Percentiles rank a stretch among this genome's conserved stretches.
Evolutionary conservation across 2,888 invertebrate species (phyloP).

Genomic region (Furcula furcula): DNA sequence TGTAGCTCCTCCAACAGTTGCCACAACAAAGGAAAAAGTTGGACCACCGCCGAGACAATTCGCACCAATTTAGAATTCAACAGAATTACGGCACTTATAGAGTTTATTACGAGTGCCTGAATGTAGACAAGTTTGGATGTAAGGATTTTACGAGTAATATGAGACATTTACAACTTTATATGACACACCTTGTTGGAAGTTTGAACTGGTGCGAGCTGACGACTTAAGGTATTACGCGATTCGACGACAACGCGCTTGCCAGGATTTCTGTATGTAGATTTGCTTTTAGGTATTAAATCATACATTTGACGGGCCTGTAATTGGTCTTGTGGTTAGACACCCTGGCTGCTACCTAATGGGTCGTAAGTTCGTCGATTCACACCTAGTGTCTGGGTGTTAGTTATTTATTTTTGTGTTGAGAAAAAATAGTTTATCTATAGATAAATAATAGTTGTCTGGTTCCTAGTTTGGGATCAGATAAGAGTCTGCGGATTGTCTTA

Average conservation of each 20-base stretch:
- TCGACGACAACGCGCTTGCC: neutral
- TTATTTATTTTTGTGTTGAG: too few relatives aligned
- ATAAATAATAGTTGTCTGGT: too few relatives aligned
- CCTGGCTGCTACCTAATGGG: too few relatives aligned
- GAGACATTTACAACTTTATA: slow-evolving; percentile 18
- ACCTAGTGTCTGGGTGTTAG: too few relatives aligned
- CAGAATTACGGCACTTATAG: slow-evolving; percentile 35
- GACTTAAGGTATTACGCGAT: neutral
- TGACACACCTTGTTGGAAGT: neutral
- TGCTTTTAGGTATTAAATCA: too few relatives aligned
- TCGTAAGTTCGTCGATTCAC: too few relatives aligned
- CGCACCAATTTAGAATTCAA: slow-evolving; percentile 35
- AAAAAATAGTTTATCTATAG: too few relatives aligned
- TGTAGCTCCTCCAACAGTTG: slow-evolving; percentile 34
- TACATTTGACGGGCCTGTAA: too few relatives aligned
- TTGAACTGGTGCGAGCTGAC: neutral
- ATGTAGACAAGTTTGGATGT: slow-evolving; percentile 23
- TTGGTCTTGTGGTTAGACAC: too few relatives aligned
- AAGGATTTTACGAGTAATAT: slow-evolving; percentile 20
- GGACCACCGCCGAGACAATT: slow-evolving; percentile 30
- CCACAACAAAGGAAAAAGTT: slow-evolving; percentile 42
- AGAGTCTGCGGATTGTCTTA: too few relatives aligned
- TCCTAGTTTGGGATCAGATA: too few relatives aligned
- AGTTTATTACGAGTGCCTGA: slow-evolving; percentile 36
- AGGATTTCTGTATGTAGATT: neutral